phyloP scores from a whole-genome alignment of 2,113 vertebrate genomes.

The Melanocharis versteri region DNA sequence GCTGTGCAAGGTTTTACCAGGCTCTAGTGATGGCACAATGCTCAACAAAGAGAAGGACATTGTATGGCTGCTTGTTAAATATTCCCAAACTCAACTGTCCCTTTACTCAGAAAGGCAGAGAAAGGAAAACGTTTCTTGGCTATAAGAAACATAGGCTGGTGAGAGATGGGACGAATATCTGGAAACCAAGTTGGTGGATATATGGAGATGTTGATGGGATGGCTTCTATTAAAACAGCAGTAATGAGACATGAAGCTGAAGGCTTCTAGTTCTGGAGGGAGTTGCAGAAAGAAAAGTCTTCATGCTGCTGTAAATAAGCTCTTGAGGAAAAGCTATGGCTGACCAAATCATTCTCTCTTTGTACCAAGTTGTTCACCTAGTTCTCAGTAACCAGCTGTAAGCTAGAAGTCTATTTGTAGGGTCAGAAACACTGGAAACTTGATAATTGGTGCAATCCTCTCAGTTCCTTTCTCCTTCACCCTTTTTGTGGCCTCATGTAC shows the following conservation, averaged over 20 bases:
- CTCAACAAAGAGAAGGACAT: background rate
- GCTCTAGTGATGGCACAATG: background rate
- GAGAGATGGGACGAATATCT: background rate
- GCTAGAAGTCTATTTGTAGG: background rate
- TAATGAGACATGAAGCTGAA: background rate
- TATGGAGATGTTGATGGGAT: background rate
- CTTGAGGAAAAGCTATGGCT: background rate
- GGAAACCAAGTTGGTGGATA: background rate
- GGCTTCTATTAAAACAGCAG: background rate
- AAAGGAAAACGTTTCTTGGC: background rate
- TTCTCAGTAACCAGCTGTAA: background rate
- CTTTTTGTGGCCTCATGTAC: background rate
- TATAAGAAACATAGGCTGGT: background rate
- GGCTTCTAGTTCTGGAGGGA: background rate
- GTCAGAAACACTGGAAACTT: background rate
- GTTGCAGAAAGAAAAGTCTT: background rate
- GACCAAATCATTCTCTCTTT: background rate
- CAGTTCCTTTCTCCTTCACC: background rate
- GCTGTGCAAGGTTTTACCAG: background rate
- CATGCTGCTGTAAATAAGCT: background rate
- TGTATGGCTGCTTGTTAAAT: background rate
- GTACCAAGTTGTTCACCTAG: background rate
- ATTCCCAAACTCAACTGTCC: background rate
- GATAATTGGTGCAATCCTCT: background rate
- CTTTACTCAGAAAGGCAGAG: background rate